Base-by-base conservation (phyloP, 2,797 vertebrate species). In the Anguilla anguilla region DNA sequence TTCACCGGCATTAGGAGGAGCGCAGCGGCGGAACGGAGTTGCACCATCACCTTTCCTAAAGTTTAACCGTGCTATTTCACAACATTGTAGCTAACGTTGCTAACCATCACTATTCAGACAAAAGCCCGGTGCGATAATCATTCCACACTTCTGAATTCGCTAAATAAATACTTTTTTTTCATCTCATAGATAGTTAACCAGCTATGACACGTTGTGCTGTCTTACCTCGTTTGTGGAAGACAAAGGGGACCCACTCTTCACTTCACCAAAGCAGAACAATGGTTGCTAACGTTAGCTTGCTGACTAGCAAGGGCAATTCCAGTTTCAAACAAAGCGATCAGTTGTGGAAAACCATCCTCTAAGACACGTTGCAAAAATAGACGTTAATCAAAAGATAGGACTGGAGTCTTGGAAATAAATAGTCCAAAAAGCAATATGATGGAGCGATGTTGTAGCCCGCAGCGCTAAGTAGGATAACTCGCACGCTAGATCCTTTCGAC, bases 221-320 rank as follows among this genome's bases (percentile, higher is more conserved):
- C 89, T 92, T 91, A 93, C 93, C 92, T 93, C 91, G 91, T 90
- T 86, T 55, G 90, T 88, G 87, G 88, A 85, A 90, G 91, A 93
- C 92, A 93, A 93, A 93, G 91, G 83, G 83, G 90, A 91, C 88
- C 90, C 87, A 86, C 85, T 91, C 88, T 90, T 91, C 59, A 64
- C 67, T 69, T 77, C 89, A 91, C 89, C 90, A 88, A 87, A 91
- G 86, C 82, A 89, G 89, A 91, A 93, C 91, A 92, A 93, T 92
- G 89, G 85, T 85, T 25, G 79, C 79, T 82, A 82, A 51, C 46
- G 74, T 79, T 49, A 82, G 39, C 39, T 79, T 19, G 74, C 74
- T 46, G 39, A 13, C 35, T 46, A 43, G 35, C 69, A n/a, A n/a
- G 81, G 64, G 87, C 79, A 89, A 89, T 67, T 91, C 91, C 90